Conservation (phyloP, 2,113 vertebrate species). For the Nothoprocta perdicaria region DNA sequence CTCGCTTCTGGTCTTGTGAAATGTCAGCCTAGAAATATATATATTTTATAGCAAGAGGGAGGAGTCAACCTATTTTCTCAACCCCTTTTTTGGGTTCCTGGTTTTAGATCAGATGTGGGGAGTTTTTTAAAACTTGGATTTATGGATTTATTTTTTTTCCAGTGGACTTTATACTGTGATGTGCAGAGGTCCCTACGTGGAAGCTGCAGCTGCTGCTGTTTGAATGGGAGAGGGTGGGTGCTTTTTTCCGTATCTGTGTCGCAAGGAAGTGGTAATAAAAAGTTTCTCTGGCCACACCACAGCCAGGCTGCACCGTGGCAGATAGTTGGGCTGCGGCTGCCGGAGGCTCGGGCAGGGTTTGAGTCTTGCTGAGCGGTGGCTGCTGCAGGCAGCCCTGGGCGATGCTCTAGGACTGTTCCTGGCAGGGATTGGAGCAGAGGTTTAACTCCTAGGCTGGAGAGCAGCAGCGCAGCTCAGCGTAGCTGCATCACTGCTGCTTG, state of each 20-base stretch:
- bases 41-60: constrained; percentile 19
- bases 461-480: neutral
- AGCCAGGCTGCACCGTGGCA: fast-evolving
- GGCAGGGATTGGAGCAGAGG: too few relatives aligned
- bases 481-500: too few relatives aligned
- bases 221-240: neutral
- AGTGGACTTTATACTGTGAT: constrained; percentile 54
- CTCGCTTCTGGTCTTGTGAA: constrained; percentile 51
- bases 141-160: neutral
- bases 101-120: neutral
- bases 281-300: neutral
- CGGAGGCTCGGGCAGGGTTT: fast-evolving
- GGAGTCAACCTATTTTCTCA: constrained; percentile 15
- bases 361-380: neutral
- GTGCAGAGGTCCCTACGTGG: neutral
- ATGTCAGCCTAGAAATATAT: neutral
- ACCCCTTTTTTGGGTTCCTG: neutral
- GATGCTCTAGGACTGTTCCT: neutral
- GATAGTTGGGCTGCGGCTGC: neutral
- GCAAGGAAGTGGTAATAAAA: constrained; percentile 60
- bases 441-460: neutral
- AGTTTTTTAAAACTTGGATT: neutral
- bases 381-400: neutral
- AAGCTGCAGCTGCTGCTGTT: constrained; percentile 47
- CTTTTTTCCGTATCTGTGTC: neutral